phyloP scores from a whole-genome alignment of 64 coral and sea anemone genomes.

The Trachythela sp. region DNA sequence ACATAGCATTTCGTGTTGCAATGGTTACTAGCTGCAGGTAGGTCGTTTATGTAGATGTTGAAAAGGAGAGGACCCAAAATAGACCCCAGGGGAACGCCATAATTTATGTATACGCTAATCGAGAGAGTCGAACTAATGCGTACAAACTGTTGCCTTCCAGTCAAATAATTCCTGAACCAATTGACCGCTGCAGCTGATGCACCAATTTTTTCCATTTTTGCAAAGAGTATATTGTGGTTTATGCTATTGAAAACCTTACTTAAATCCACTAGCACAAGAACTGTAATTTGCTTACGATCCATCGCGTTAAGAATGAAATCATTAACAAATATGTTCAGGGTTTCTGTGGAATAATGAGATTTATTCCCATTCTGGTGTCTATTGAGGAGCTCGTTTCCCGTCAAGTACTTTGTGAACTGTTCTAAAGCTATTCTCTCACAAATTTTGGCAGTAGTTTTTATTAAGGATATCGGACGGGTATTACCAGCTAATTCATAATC shows the following conservation, averaged over 20 bases:
- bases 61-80: too few relatives aligned
- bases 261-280: too few relatives aligned
- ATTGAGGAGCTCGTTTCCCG: neutral
- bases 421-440: neutral
- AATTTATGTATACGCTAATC: neutral
- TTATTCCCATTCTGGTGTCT: too few relatives aligned
- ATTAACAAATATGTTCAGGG: too few relatives aligned
- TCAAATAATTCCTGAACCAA: slow-evolving; percentile 42
- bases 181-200: neutral
- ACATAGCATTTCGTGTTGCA: neutral
- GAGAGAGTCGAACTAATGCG: slow-evolving; percentile 18
- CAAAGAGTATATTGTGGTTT: neutral
- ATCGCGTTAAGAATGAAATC: too few relatives aligned
- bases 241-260: neutral
- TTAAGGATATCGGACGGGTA: neutral
- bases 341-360: too few relatives aligned
- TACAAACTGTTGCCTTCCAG: slow-evolving; percentile 23
- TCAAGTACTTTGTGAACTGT: neutral
- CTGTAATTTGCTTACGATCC: too few relatives aligned
- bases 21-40: neutral
- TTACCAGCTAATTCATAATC: neutral
- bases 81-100: slow-evolving; percentile 27
- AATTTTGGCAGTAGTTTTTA: neutral
- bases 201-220: neutral
- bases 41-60: too few relatives aligned